Percentiles rank a stretch among this genome's conserved stretches.
phyloP scores from a whole-genome alignment of 2,797 vertebrate genomes.

The Gymnothorax javanicus region DNA sequence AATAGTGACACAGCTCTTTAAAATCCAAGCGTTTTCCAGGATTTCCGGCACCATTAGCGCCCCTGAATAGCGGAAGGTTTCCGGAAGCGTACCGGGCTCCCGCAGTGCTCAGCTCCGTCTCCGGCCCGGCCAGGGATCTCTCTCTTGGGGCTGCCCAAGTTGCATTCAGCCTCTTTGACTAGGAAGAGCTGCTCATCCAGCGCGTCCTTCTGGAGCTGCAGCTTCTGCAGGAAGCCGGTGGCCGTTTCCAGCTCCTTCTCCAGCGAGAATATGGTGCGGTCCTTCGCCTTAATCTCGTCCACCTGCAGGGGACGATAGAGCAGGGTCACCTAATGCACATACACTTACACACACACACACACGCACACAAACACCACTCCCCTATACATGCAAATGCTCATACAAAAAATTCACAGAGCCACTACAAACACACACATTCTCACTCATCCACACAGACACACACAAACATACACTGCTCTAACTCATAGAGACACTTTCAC shows the following conservation, averaged over 20 bases:
- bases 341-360: not conserved
- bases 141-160: constrained; percentile 93
- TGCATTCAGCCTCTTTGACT: constrained; percentile 94
- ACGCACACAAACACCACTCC: no score
- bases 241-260: constrained; percentile 94
- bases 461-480: not conserved
- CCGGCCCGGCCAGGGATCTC: constrained; percentile 94
- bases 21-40: no score
- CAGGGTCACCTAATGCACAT: not conserved
- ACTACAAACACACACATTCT: no score
- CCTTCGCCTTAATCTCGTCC: constrained; percentile 98
- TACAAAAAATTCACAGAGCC: no score
- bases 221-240: constrained; percentile 85
- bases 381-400: no score
- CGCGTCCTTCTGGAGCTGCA: constrained; percentile 96
- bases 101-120: constrained; percentile 94
- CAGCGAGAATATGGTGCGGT: constrained; percentile 92
- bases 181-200: constrained; percentile 96
- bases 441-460: not conserved
- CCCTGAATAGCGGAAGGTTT: no score
- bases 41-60: no score
- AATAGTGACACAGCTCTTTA: no score
- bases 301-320: constrained; percentile 72
- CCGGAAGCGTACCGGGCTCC: constrained; percentile 74
- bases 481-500: no score